Evolutionary conservation across 53 echinoderm and acorn worm genomes (phyloP).

Genomic region (Antedon mediterranea): DNA sequence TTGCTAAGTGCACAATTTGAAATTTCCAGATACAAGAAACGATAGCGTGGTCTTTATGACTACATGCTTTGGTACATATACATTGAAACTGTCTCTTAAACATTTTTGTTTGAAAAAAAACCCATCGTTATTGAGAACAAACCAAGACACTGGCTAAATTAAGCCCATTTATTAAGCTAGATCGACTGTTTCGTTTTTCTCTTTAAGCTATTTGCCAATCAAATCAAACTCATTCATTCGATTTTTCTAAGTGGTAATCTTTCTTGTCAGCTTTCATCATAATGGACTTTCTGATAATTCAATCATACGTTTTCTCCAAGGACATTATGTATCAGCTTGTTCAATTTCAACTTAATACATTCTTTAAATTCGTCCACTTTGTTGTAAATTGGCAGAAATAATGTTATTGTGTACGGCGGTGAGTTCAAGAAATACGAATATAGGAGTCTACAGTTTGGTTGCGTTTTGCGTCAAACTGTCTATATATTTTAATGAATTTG

Average conservation of each 20-base stretch:
- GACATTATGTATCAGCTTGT: neutral
- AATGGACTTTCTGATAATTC: conserved; percentile 1
- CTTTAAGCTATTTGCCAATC: neutral
- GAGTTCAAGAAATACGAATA: no score
- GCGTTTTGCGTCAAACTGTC: no score
- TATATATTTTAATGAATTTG: no score
- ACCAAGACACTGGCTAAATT: neutral
- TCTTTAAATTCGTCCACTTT: neutral
- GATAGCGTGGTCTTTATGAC: no score
- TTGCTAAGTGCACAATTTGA: no score
- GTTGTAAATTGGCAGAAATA: neutral
- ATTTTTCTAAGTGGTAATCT: neutral
- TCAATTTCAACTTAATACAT: neutral
- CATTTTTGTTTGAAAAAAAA: no score
- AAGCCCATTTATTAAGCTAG: neutral
- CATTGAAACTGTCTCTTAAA: no score
- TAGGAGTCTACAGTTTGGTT: no score
- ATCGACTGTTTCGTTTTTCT: neutral
- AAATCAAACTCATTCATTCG: neutral
- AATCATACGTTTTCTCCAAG: neutral
- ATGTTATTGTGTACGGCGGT: neutral
- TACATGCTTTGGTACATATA: no score
- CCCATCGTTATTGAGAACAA: neutral
- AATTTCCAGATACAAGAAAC: no score
- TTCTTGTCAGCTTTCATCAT: neutral